Percentiles rank a stretch among this genome's conserved stretches.
phyloP scores from a whole-genome alignment of 53 echinoderm and acorn worm species.

The Paracentrotus lividus region DNA sequence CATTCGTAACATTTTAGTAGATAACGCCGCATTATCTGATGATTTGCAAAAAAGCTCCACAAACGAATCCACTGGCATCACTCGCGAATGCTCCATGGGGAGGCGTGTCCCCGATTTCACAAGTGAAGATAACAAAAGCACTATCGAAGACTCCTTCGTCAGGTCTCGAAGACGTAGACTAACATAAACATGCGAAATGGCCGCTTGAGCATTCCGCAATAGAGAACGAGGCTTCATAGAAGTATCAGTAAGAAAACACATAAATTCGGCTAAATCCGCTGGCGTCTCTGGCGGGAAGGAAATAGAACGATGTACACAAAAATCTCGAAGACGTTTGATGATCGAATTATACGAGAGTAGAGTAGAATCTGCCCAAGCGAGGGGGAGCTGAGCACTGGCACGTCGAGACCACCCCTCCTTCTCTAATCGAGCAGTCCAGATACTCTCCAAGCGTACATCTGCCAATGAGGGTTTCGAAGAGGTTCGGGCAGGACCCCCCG shows the following conservation, averaged over 20 bases:
- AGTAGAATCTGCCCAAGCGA: conserved; percentile 68
- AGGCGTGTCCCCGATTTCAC: conserved; percentile 68
- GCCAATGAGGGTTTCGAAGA: conserved; percentile 68
- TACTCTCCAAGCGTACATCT: conserved; percentile 70
- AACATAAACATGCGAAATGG: conserved; percentile 60
- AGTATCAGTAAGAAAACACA: too few relatives aligned
- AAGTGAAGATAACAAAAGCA: conserved; percentile 24
- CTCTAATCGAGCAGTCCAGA: conserved; percentile 67
- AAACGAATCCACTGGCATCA: conserved; percentile 69
- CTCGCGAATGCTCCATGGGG: conserved; percentile 52
- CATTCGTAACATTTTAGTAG: conserved; percentile 57
- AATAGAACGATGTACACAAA: conserved; percentile 55
- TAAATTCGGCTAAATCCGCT: conserved; percentile 38
- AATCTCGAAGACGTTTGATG: conserved; percentile 36
- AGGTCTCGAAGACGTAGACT: background rate
- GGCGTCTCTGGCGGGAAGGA: conserved; percentile 33
- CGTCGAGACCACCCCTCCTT: conserved; percentile 71
- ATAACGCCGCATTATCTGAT: conserved; percentile 37
- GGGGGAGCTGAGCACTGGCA: conserved; percentile 61
- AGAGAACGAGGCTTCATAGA: conserved; percentile 10
- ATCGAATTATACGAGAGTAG: conserved; percentile 63
- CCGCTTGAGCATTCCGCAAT: conserved; percentile 32
- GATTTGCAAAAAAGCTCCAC: conserved; percentile 25
- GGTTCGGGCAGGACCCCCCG: conserved; percentile 69
- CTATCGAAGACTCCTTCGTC: conserved; percentile 34